Evolutionary conservation across 2,888 invertebrate genomes (phyloP), one percentile per base, ranked within the genome.

Genomic region (Panorpa germanica): DNA sequence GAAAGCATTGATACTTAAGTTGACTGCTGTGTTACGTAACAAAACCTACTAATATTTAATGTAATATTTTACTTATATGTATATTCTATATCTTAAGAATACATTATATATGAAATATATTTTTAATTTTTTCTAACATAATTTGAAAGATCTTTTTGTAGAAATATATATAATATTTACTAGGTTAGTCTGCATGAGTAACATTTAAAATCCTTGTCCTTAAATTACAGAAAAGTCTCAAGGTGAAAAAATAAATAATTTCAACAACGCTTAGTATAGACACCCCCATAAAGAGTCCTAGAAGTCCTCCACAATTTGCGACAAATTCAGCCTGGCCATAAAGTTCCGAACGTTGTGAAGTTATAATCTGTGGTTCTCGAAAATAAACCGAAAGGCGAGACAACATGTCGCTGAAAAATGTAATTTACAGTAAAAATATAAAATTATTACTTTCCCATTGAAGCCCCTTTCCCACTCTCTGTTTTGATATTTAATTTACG

Each of bases 271-370:
- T 65, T 15, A 66, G 42, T 36, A 65, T 57, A 1, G 66, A 66
- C 40, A 66, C 64, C 14, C 67, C 66, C 7, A 63, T 53, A 40
- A 65, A 65, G 4, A 66, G 43, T 0, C 65, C 65, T 3, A 66
- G 46, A 4, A 66, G 46, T 25, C 67, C 66, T 3, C 66, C 67
- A 35, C 62, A 61, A 43, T 61, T 61, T 36, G 65, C 61, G 4
- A 66, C 44, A 43, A 67, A 64, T 42, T 67, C 67, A 0, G 60
- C 61, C 31, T 51, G 39, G 1, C 66, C 65, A 36, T 61, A 66
- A 27, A 66, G 42, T 41, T 66, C 66, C 22, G 63, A 62, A 8
- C 66, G 53, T 32, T 59, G 57, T 30, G 62, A 62, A 0, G 63
- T 58, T 18, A 63, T 53, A 38, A 61, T 65, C 24, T 60, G 57